Base-by-base conservation (phyloP, 2,797 vertebrate genomes). In the Gambelia wislizenii region DNA sequence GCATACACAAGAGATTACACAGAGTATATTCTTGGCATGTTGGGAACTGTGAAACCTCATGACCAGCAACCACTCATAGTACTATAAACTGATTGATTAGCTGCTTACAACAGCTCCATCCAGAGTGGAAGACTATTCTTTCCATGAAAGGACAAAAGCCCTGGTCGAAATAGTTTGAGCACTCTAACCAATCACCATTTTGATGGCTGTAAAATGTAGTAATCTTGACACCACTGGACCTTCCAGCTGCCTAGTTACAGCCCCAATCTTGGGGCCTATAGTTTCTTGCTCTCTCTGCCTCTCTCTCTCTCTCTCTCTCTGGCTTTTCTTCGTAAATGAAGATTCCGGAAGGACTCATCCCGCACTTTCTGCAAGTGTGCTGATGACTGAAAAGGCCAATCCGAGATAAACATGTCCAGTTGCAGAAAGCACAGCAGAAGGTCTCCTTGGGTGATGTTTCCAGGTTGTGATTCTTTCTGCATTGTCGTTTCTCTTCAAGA, bases 141-240 rank as follows among this genome's bases (percentile, higher is more conserved):
- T 64, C 42, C 22, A n/a, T 47, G 33, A 59, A 2, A 42, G n/a
- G 33, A 69, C n/a, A 67, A 79, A 67, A 25, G 12, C 4, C 14
- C n/a, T 10, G 44, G 20, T 47, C 59, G 67, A n/a, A 56, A 56
- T 52, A n/a, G n/a, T 42, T 42, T 87, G 14, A 69, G 12, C 14
- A 33, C 12, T n/a, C 27, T 75, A 33, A 36, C 20, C 33, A 78
- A 49, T n/a, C 42, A 42, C n/a, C 3, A 33, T 27, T 64, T 27
- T 13, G 27, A 33, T 52, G 47, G 20, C 9, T 78, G 47, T 33
- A 70, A 87, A 61, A 61, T 16, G 30, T 75, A 36, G 13, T 89
- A 89, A 89, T 91, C 88, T 86, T 12, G n/a, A 85, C 90, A 92
- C 44, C 75, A 86, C 39, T 93, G 86, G 88, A 93, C 91, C 85